Evolutionary conservation across 1,140 invertebrate species (phyloP).

Genomic region (Odontomachus brunneus): DNA sequence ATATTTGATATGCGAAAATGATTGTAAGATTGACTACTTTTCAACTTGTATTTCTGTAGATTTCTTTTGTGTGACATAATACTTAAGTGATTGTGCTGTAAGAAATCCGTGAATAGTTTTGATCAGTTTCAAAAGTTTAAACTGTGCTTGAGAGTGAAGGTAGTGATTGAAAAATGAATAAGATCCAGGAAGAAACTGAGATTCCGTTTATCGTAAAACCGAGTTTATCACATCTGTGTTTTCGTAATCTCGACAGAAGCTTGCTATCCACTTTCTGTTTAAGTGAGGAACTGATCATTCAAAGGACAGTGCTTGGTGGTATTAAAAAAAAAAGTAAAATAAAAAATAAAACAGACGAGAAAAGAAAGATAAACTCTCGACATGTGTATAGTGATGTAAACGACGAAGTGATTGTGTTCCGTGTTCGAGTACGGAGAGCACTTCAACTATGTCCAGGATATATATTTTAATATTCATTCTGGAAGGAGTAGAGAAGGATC

Average conservation of each 20-base stretch:
- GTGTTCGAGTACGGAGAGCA: slow-evolving; percentile 77
- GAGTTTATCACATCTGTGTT: slow-evolving; percentile 56
- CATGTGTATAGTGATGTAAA: slow-evolving; percentile 84
- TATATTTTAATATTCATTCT: slow-evolving; percentile 67
- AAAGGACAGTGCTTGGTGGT: slow-evolving; percentile 81
- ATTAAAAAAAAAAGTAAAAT: slow-evolving; percentile 70
- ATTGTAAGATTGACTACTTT: slow-evolving; percentile 64
- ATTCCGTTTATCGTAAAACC: slow-evolving; percentile 33
- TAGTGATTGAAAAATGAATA: slow-evolving; percentile 56
- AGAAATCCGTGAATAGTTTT: slow-evolving; percentile 74
- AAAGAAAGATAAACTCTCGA: slow-evolving; percentile 62
- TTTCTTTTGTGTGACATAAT: slow-evolving; percentile 74
- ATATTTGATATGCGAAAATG: slow-evolving; percentile 64
- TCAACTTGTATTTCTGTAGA: slow-evolving; percentile 69
- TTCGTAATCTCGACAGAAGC: slow-evolving; percentile 46
- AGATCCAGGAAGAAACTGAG: slow-evolving; percentile 47
- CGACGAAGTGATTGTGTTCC: slow-evolving; percentile 83
- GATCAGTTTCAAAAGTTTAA: slow-evolving; percentile 63
- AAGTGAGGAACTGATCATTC: slow-evolving; percentile 65
- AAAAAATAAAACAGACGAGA: slow-evolving; percentile 59
- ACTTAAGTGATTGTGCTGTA: slow-evolving; percentile 77
- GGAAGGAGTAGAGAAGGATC: slow-evolving; percentile 54
- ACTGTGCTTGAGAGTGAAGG: slow-evolving; percentile 69
- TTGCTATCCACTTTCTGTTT: slow-evolving; percentile 31
- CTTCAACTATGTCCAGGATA: slow-evolving; percentile 51